Conservation (phyloP, 2,888 invertebrate genomes). For the Drosophila neotestacea region DNA sequence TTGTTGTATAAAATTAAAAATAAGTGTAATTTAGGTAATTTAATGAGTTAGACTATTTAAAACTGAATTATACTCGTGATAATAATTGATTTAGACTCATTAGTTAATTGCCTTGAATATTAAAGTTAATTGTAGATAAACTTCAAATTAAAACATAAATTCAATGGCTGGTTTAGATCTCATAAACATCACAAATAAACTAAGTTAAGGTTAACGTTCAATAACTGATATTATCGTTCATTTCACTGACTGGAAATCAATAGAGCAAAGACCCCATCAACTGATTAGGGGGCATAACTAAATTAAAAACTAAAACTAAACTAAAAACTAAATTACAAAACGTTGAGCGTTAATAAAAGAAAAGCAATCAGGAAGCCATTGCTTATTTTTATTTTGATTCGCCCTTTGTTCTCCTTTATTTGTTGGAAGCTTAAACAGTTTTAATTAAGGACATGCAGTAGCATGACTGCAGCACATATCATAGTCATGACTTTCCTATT, state of each 20-base stretch:
- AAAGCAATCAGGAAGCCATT: background rate
- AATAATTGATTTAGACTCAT: background rate
- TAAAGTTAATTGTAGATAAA: background rate
- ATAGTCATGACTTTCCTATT: constrained; percentile 13
- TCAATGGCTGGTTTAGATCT: background rate
- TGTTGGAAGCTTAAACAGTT: constrained; percentile 15
- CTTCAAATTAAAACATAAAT: background rate
- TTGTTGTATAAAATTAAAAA: no score
- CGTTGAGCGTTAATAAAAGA: background rate
- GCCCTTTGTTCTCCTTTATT: constrained; percentile 4
- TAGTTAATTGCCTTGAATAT: background rate
- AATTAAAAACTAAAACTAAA: no score
- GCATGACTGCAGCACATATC: constrained; percentile 23
- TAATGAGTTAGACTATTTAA: no score
- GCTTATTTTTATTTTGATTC: constrained; percentile 3
- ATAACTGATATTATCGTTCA: background rate
- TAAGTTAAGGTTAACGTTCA: no score
- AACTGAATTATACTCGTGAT: no score
- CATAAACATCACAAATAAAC: no score
- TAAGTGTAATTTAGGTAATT: no score
- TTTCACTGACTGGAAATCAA: constrained; percentile 9
- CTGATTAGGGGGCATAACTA: constrained; percentile 5
- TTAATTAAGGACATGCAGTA: constrained; percentile 35
- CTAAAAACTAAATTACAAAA: constrained; percentile 5
- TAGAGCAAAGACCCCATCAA: background rate